These are phyloP conservation scores for Hofmannophila pseudospretella DNA, from an alignment of 2,888 invertebrate genomes.

Conservation along the genomic window DNA sequence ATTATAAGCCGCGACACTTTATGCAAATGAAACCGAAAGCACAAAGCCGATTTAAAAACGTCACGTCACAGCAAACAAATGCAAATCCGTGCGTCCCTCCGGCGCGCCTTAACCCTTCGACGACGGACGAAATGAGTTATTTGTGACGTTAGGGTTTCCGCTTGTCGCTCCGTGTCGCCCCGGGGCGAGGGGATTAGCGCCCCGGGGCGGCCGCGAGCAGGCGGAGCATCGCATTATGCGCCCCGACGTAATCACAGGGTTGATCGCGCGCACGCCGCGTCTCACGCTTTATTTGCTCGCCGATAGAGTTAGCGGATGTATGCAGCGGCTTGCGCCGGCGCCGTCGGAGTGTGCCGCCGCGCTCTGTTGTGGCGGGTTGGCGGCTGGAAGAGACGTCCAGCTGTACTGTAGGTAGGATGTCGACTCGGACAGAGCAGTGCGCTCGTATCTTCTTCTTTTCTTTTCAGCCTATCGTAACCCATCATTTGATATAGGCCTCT, in stretches of 20 bases:
- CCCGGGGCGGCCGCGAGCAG: neutral
- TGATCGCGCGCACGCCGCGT: conserved; percentile 20
- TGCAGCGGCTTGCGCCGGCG: neutral
- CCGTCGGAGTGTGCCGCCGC: too few species aligned
- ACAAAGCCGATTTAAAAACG: conserved; percentile 1
- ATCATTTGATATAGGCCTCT: too few species aligned
- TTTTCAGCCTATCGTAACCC: too few species aligned
- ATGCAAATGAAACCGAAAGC: too few species aligned
- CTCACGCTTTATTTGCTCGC: conserved; percentile 7
- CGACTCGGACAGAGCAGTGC: too few species aligned
- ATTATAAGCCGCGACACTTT: too few species aligned
- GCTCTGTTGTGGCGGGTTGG: too few species aligned
- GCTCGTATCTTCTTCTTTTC: too few species aligned
- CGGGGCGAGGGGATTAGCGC: conserved; percentile 2
- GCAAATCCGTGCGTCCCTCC: conserved; percentile 1
- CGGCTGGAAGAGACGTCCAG: too few species aligned
- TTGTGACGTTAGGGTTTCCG: conserved; percentile 19
- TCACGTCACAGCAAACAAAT: neutral
- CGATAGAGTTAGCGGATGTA: conserved; percentile 4
- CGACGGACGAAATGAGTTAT: conserved; percentile 32
- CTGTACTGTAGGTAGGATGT: too few species aligned
- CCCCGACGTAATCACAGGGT: conserved; percentile 28
- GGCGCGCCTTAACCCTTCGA: conserved; percentile 10
- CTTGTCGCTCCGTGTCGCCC: conserved; percentile 5
- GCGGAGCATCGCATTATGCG: neutral